Conservation (phyloP, 2,888 invertebrate species). For the Ochropacha duplaris region DNA sequence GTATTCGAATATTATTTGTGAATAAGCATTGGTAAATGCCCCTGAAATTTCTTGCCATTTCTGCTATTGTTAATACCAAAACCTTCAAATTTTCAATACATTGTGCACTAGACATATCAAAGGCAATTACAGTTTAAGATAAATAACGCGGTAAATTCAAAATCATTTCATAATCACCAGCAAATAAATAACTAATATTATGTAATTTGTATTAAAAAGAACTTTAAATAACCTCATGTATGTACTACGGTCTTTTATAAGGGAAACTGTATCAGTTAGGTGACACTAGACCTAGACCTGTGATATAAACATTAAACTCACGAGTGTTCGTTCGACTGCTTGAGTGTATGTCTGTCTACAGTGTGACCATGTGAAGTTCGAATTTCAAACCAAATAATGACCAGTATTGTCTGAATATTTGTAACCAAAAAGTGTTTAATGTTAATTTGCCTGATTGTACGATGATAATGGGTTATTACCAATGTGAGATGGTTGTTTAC, state of each 20-base stretch:
- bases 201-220: slow-evolving; percentile 6
- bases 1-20: slow-evolving; percentile 71
- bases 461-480: slow-evolving; percentile 55
- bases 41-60: slow-evolving; percentile 65
- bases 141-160: not conserved
- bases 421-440: slow-evolving; percentile 63
- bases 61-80: not conserved
- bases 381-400: slow-evolving; percentile 66
- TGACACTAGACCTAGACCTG: slow-evolving; percentile 79
- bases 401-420: slow-evolving; percentile 71
- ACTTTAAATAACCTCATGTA: slow-evolving; percentile 7
- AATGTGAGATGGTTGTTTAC: slow-evolving; percentile 50
- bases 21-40: slow-evolving; percentile 64
- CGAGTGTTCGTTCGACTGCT: slow-evolving; percentile 69
- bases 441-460: slow-evolving; percentile 49
- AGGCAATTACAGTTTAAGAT: slow-evolving; percentile 52
- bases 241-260: slow-evolving; percentile 49
- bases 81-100: slow-evolving; percentile 43
- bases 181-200: not conserved
- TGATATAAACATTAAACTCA: slow-evolving; percentile 73
- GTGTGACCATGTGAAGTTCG: slow-evolving; percentile 46
- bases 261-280: slow-evolving; percentile 67
- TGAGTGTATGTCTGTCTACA: slow-evolving; percentile 60
- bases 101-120: slow-evolving; percentile 75
- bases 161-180: not conserved